Conservation (phyloP, 2,797 vertebrate genomes). For the Cetoscarus ocellatus region DNA sequence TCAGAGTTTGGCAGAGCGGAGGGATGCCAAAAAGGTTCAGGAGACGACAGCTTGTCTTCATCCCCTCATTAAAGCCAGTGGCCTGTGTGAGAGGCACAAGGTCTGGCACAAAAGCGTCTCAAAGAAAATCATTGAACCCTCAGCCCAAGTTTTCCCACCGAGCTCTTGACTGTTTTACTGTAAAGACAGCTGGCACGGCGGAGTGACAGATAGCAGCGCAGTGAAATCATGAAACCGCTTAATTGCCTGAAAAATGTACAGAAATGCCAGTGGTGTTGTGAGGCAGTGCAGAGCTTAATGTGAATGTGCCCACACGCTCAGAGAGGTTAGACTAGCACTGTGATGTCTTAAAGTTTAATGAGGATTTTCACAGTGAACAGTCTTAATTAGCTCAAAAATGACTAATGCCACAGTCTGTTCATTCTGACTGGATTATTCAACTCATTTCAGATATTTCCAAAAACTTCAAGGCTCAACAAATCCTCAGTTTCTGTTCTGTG, state of each 20-base stretch:
- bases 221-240: constrained; percentile 1
- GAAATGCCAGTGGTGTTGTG: neutral
- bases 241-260: constrained; percentile 7
- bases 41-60: constrained; percentile 32
- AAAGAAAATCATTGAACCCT: constrained; percentile 23
- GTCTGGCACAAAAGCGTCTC: neutral
- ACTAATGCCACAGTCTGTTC: no score
- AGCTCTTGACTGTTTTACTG: constrained; percentile 8
- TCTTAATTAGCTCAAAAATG: no score
- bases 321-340: no score
- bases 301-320: neutral
- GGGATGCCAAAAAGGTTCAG: constrained; percentile 23
- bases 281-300: neutral
- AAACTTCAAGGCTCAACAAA: no score
- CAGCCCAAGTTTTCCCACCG: constrained; percentile 2
- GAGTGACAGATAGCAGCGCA: neutral
- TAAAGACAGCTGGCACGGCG: neutral
- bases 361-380: no score
- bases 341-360: no score
- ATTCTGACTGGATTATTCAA: no score
- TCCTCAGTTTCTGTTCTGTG: no score
- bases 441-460: no score
- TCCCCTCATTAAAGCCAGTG: constrained; percentile 35
- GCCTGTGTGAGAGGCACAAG: constrained; percentile 14
- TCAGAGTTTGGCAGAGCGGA: constrained; percentile 50